phyloP scores from a whole-genome alignment of 2,113 vertebrate species.

The Lethenteron camtschaticum region DNA sequence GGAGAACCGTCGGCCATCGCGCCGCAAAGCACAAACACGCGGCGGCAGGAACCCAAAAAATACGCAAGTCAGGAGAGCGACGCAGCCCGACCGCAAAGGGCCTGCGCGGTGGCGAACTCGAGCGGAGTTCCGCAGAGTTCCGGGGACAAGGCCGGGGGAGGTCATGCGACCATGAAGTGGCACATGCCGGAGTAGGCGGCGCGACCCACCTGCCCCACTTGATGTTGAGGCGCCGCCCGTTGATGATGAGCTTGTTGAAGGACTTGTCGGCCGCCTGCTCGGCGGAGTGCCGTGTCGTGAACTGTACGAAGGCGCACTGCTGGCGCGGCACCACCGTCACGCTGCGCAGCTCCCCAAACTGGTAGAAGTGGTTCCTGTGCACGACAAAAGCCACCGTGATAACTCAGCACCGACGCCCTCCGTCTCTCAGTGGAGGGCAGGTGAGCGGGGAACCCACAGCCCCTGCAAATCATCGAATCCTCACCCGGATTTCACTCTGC shows the following conservation, averaged over 20 bases:
- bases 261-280: constrained; percentile 90
- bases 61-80: neutral
- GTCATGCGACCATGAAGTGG: no score
- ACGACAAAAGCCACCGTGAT: neutral
- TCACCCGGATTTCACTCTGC: no score
- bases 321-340: constrained; percentile 86
- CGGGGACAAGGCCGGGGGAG: no score
- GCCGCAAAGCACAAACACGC: neutral
- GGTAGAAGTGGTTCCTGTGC: constrained; percentile 77
- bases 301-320: constrained; percentile 95
- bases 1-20: no score
- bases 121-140: no score
- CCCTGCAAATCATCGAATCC: no score
- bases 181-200: no score
- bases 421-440: no score
- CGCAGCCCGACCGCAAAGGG: no score
- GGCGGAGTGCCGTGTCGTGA: constrained; percentile 63
- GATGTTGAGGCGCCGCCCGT: constrained; percentile 75
- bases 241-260: constrained; percentile 93
- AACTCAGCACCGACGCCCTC: no score
- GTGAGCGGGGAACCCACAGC: no score
- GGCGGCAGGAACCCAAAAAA: neutral
- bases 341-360: constrained; percentile 88
- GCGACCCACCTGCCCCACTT: constrained; percentile 78
- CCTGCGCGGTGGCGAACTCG: no score